Conservation (phyloP, 2,888 invertebrate species). For the Cinara cedri region DNA sequence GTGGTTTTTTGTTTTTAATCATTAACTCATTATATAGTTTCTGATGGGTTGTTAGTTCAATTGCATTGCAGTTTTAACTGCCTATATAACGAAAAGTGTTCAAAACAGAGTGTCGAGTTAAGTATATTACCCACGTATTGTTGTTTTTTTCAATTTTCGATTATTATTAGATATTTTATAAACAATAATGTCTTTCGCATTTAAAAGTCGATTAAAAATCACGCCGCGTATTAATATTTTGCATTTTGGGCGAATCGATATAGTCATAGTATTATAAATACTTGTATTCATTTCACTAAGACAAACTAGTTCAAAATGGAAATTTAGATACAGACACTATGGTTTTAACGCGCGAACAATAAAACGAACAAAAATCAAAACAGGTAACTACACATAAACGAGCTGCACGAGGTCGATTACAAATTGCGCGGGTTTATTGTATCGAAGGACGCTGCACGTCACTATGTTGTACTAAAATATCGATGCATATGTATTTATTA, state of each 20-base stretch:
- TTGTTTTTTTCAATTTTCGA: too few species aligned
- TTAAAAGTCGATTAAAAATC: too few species aligned
- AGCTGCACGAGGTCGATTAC: constrained; percentile 34
- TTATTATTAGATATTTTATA: too few species aligned
- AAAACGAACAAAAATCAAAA: background rate
- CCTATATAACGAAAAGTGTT: too few species aligned
- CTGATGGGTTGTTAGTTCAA: too few species aligned
- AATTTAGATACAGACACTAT: background rate
- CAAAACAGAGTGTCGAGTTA: too few species aligned
- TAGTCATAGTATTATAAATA: too few species aligned
- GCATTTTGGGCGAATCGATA: constrained; percentile 39
- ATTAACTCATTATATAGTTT: background rate
- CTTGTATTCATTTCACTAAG: background rate
- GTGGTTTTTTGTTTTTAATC: constrained; percentile 12
- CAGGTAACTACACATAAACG: constrained; percentile 16
- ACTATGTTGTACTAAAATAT: background rate
- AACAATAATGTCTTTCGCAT: too few species aligned
- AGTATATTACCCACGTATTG: too few species aligned
- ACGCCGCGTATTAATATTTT: background rate
- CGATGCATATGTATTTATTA: background rate
- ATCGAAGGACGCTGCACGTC: constrained; percentile 24
- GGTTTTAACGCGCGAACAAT: background rate
- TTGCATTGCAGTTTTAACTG: too few species aligned
- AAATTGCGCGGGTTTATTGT: constrained; percentile 7
- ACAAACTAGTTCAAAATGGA: constrained; percentile 32